A percentile compares a stretch with the other conserved stretches of the same genome.
Conservation (phyloP, 2,113 vertebrate species). For the Poeciliopsis retropinna region DNA sequence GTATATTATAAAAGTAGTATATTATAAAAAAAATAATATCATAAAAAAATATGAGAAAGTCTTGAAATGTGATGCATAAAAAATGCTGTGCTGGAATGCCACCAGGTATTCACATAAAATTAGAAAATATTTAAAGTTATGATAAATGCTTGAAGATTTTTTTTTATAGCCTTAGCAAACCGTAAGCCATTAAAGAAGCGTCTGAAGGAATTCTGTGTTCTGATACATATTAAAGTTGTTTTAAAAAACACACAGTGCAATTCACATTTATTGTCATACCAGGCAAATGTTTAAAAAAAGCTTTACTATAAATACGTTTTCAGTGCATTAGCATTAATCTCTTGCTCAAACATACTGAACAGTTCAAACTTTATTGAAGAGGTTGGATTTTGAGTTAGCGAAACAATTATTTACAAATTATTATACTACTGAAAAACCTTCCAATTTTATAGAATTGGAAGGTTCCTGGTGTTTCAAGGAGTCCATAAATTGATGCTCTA, state of each 20-base stretch:
- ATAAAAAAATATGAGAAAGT: neutral
- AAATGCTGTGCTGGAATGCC: too few relatives aligned
- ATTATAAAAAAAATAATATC: neutral
- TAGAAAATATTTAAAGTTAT: too few relatives aligned
- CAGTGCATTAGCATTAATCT: neutral
- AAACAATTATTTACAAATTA: too few relatives aligned
- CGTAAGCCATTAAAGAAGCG: neutral
- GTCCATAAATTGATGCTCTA: neutral
- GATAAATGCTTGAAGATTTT: too few relatives aligned
- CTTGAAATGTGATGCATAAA: neutral
- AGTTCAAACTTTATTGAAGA: too few relatives aligned
- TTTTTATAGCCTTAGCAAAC: too few relatives aligned
- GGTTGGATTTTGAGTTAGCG: too few relatives aligned
- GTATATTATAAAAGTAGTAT: neutral
- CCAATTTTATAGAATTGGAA: too few relatives aligned
- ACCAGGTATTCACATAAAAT: too few relatives aligned
- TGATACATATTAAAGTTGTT: neutral
- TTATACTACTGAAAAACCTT: too few relatives aligned
- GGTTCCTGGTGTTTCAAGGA: neutral
- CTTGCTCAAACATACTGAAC: too few relatives aligned
- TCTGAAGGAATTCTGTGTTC: neutral
- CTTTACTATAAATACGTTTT: neutral
- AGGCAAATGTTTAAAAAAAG: neutral
- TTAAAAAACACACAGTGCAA: neutral
- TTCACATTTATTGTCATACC: neutral